phyloP scores from a whole-genome alignment of 2,888 invertebrate genomes.

The Himalopsyche tibetana region DNA sequence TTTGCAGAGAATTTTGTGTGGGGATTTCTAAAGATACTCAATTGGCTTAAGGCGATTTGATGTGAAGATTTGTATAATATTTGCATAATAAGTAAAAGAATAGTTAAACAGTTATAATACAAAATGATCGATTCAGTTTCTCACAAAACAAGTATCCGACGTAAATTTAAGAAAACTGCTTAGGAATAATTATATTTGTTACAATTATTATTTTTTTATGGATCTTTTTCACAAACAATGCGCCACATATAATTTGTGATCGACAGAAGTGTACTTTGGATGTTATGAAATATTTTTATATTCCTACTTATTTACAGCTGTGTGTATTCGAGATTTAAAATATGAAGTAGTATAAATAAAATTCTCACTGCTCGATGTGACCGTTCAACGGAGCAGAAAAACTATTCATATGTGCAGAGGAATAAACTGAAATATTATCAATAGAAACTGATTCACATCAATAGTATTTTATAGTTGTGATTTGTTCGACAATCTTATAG shows the following conservation, averaged over 20 bases:
- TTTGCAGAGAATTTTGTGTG: too few relatives aligned
- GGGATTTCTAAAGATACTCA: too few relatives aligned
- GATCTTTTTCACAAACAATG: slow-evolving; percentile 16
- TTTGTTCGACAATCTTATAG: too few relatives aligned
- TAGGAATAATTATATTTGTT: background rate
- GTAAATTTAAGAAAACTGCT: slow-evolving; percentile 11
- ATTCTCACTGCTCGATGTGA: background rate
- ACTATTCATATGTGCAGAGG: too few relatives aligned
- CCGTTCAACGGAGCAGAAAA: background rate
- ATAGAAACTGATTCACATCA: too few relatives aligned
- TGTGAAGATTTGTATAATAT: too few relatives aligned
- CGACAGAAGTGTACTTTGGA: slow-evolving; percentile 29
- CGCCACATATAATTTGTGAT: slow-evolving; percentile 23
- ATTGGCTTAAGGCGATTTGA: too few relatives aligned
- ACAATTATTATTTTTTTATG: background rate
- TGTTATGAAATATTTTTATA: slow-evolving; percentile 37
- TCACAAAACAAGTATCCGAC: background rate
- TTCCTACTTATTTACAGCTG: slow-evolving; percentile 5
- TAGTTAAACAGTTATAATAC: background rate
- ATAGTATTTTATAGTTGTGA: too few relatives aligned
- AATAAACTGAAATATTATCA: too few relatives aligned
- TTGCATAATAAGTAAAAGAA: background rate
- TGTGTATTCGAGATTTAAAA: background rate
- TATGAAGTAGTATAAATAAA: slow-evolving; percentile 3
- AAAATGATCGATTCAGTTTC: background rate